Base-by-base conservation (phyloP, 2,888 invertebrate species). In the Platycnemis pennipes region DNA sequence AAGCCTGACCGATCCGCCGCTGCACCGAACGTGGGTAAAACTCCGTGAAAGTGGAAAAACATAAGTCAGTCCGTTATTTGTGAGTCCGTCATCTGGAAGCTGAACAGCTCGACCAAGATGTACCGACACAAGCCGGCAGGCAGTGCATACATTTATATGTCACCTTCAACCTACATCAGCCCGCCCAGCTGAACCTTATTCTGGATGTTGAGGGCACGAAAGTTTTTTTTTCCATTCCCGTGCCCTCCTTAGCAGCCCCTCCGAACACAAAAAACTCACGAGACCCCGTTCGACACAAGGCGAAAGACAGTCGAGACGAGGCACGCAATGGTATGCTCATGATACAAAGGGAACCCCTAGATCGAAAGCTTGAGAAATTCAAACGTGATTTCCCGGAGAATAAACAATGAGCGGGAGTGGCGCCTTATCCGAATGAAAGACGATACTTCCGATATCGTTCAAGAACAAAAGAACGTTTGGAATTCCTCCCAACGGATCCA, bases 341-440 rank as follows among this genome's bases (percentile, higher is more conserved):
- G n/a, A 37, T 37, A 37, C n/a, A 77, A 77, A 77, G 77, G 77
- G 77, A 37, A 11, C 2, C 11, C 77, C 77, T 7, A 13, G 77
- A 77, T 77, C 37, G 37, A 37, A 77, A 37, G 77, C 77, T 37
- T 77, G 77, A 77, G 77, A 77, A 77, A 77, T 77, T 77, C 77
- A 31, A 77, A 77, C 37, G 77, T 37, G 77, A 37, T 77, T n/a
- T 16, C 77, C 26, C 77, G 77, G 77, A 7, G 77, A 77, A 37
- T 77, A 31, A 77, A 77, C 77, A 37, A 77, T 37, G 77, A 31
- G 11, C 77, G 11, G 37, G 77, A 77, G 37, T 37, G 37, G 31
- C 31, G n/a, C 31, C 31, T n/a, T 1, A 77, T 37, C 77, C 13
- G 31, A 13, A 77, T 37, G 77, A 37, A 77, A 77, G 77, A 37